Evolutionary conservation across 2,888 invertebrate genomes (phyloP).

Genomic region (Chrysina gloriosa): DNA sequence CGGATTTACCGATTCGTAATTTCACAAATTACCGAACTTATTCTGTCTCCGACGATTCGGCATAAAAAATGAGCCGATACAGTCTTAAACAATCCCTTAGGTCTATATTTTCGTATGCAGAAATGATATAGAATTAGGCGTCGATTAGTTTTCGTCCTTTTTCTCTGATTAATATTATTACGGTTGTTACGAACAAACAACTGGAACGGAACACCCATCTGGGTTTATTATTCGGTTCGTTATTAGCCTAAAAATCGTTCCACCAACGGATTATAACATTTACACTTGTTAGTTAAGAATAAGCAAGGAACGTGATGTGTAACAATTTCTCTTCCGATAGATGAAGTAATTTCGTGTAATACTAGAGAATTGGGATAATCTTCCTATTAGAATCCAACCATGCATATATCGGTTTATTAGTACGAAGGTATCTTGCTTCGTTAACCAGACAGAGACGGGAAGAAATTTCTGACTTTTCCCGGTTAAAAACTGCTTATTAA

Average conservation of each 20-base stretch:
- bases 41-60: slow-evolving; percentile 22
- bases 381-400: too few relatives aligned
- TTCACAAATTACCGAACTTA: slow-evolving; percentile 39
- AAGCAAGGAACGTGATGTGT: not conserved
- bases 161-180: slow-evolving; percentile 36
- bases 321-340: slow-evolving; percentile 5
- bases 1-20: slow-evolving; percentile 26
- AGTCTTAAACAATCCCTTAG: not conserved
- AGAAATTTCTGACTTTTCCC: not conserved
- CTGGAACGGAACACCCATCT: slow-evolving; percentile 27
- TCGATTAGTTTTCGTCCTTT: slow-evolving; percentile 16
- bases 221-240: slow-evolving; percentile 23
- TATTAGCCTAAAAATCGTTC: slow-evolving; percentile 19
- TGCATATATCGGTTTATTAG: too few relatives aligned
- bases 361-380: not conserved
- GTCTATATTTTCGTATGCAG: slow-evolving; percentile 25
- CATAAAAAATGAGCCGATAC: not conserved
- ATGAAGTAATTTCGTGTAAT: slow-evolving; percentile 19
- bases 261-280: slow-evolving; percentile 17
- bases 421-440: too few relatives aligned
- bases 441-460: too few relatives aligned
- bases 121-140: slow-evolving; percentile 40
- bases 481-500: not conserved
- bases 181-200: slow-evolving; percentile 35
- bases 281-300: not conserved